Evolutionary conservation across 2,888 invertebrate genomes (phyloP).

Genomic region (Pollenia griseotomentosa): DNA sequence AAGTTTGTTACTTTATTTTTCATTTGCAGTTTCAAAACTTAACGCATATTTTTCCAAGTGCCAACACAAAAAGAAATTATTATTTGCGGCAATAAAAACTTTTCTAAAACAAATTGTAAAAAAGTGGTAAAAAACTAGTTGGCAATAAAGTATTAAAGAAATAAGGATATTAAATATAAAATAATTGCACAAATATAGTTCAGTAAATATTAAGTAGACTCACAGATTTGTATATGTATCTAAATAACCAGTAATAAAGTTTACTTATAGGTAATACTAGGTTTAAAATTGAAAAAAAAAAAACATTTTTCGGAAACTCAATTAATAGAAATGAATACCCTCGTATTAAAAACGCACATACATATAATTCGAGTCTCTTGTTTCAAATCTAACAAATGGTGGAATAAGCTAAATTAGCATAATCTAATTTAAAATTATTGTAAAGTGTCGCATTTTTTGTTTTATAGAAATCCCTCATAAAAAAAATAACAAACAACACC

Average conservation of each 20-base stretch:
- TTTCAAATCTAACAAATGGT: conserved; percentile 17
- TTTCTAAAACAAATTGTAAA: conserved; percentile 46
- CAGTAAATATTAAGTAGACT: too few species aligned
- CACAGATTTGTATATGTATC: too few species aligned
- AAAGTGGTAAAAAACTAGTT: conserved; percentile 28
- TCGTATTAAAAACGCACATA: background rate
- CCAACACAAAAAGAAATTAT: conserved; percentile 65
- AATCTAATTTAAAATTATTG: conserved; percentile 78
- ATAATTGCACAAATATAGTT: too few species aligned
- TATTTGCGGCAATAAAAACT: conserved; percentile 68
- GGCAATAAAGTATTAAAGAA: conserved; percentile 35
- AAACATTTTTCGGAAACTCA: too few species aligned
- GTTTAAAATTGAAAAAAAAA: too few species aligned
- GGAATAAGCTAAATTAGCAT: conserved; percentile 77
- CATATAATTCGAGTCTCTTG: background rate
- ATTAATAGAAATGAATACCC: too few species aligned
- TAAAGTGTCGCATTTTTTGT: conserved; percentile 39
- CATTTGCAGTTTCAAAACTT: conserved; percentile 59
- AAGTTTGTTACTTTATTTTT: conserved; percentile 41
- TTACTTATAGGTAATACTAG: too few species aligned
- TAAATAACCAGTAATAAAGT: too few species aligned
- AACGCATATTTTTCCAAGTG: conserved; percentile 71
- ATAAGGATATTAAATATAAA: conserved; percentile 78
- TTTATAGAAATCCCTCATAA: conserved; percentile 54
- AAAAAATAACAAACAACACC: conserved; percentile 54